phyloP scores from a whole-genome alignment of 1,140 invertebrate genomes.

The Metaphire vulgaris region DNA sequence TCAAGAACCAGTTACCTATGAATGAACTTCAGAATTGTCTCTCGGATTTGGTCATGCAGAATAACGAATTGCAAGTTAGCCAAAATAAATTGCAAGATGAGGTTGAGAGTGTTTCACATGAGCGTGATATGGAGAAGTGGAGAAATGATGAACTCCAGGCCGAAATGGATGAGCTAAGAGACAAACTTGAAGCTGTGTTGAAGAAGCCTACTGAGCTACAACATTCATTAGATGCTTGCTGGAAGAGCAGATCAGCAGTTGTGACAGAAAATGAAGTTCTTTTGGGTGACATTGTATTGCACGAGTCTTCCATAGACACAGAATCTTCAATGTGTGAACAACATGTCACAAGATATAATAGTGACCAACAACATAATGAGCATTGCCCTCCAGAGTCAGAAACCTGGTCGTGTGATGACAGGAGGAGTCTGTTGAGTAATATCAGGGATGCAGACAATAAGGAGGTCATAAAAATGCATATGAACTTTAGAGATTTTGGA shows the following conservation, averaged over 20 bases:
- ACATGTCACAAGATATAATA: no score
- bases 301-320: no score
- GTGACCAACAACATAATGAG: no score
- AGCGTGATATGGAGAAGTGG: not conserved
- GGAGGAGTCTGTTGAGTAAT: no score
- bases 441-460: no score
- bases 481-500: no score
- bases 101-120: not conserved
- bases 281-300: no score
- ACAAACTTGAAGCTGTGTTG: not conserved
- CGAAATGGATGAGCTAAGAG: not conserved
- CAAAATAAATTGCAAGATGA: not conserved
- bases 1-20: not conserved
- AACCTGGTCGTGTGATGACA: no score
- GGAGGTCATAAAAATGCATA: no score
- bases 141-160: not conserved
- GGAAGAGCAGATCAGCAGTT: not conserved
- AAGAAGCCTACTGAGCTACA: not conserved
- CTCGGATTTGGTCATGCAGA: not conserved
- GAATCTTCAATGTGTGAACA: no score
- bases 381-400: no score
- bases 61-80: not conserved
- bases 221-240: not conserved
- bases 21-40: not conserved
- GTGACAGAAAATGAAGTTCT: not conserved